Conservation (phyloP, 2,797 vertebrate species). For the Microchirus variegatus region DNA sequence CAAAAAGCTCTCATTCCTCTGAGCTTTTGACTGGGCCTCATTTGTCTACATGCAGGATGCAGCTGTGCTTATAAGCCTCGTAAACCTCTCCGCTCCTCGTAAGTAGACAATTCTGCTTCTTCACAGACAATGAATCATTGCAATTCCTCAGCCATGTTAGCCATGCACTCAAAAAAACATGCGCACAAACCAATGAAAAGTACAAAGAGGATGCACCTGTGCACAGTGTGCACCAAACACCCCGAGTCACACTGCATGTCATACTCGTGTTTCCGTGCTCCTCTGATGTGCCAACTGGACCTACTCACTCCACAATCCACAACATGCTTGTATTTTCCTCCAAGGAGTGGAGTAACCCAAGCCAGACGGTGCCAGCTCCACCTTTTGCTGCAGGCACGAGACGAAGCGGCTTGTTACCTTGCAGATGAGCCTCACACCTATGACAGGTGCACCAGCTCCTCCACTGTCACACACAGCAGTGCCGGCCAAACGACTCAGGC, state of each 20-base stretch:
- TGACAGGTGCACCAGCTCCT: constrained; percentile 63
- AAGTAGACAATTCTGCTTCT: constrained; percentile 40
- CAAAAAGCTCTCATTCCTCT: constrained; percentile 40
- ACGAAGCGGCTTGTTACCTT: constrained; percentile 62
- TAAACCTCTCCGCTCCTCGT: constrained; percentile 52
- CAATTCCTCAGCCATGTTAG: constrained; percentile 18
- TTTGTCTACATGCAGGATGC: constrained; percentile 59
- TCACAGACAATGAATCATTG: constrained; percentile 64
- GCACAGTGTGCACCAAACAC: background rate
- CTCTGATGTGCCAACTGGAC: constrained; percentile 45
- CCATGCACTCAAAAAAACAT: constrained; percentile 27
- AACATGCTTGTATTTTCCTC: constrained; percentile 33
- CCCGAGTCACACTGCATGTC: background rate
- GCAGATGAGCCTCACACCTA: constrained; percentile 69
- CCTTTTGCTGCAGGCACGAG: constrained; percentile 64
- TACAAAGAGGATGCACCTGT: constrained; percentile 64
- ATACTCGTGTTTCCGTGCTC: constrained; percentile 45
- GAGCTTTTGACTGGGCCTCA: constrained; percentile 27
- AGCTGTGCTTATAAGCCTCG: constrained; percentile 64
- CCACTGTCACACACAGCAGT: constrained; percentile 36
- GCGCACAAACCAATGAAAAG: constrained; percentile 42
- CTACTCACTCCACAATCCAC: constrained; percentile 39
- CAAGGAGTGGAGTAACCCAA: constrained; percentile 56
- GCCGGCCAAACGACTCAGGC: constrained; percentile 30
- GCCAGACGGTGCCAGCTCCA: constrained; percentile 50